Evolutionary conservation across 2,797 vertebrate species (phyloP), one percentile per base, ranked within the genome.

Genomic region (Hippoglossus hippoglossus): DNA sequence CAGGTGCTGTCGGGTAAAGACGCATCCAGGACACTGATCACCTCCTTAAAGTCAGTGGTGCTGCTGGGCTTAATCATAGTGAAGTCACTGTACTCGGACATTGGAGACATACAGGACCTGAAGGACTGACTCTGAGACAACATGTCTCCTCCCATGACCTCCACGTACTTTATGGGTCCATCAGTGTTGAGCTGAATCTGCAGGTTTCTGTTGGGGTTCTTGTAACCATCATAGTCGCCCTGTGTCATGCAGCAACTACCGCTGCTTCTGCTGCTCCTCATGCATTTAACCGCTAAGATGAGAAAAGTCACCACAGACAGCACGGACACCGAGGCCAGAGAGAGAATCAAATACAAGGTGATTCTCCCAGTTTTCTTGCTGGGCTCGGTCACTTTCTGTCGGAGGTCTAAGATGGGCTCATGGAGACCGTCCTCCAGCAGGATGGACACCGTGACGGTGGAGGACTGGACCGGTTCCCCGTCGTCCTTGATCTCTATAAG

Each of bases 161-260:
- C 98, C 97, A 99, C 96, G 79, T 99, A 98, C 77, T 97, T 96
- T 63, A 99, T 96, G 3, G 98, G 98, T 83, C 97, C 98, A 7
- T 99, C 97, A 0, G 96, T 95, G 87, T 96, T 98, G 63, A 99
- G 94, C 82, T 99, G 94, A 59, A 96, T 89, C 69, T 98, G 86
- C 90, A 96, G 90, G 94, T 98, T 93, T 91, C 97, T 95, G 93
- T 96, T 87, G 34, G 96, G 94, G 28, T 31, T 31, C 28, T 31
- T 31, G 28, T 31, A 31, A 31, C 6, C 28, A 31, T 31, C 28
- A 31, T 8, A 31, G 28, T 31, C 28, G 66, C 97, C 95, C 81
- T 96, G 96, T 15, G 78, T 91, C 49, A 89, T 46, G 16, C 72
- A 31, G 28, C 28, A 31, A 31, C 28, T 31, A 31, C 28, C 28